Evolutionary conservation across 2,888 invertebrate genomes (phyloP).

Genomic region (Hypsopygia costalis): DNA sequence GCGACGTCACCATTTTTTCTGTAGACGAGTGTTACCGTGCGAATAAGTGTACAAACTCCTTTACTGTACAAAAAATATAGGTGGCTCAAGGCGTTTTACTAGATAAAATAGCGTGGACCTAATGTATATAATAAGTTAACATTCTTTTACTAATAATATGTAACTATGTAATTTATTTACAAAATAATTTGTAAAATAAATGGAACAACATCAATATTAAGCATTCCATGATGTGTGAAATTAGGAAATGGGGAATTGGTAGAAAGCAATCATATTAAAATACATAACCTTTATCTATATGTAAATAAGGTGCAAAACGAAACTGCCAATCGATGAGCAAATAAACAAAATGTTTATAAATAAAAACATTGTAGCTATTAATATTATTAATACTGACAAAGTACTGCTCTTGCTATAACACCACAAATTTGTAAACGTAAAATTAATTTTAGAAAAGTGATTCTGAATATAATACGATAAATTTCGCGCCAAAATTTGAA

Average conservation of each 20-base stretch:
- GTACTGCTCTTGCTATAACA: conserved; percentile 51
- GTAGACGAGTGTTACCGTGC: too few relatives aligned
- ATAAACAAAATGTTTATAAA: conserved; percentile 23
- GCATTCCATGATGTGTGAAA: conserved; percentile 63
- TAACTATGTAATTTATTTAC: conserved; percentile 24
- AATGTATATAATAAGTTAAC: conserved; percentile 37
- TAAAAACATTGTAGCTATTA: conserved; percentile 29
- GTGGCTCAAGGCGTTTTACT: conserved; percentile 38
- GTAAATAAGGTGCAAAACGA: conserved; percentile 48
- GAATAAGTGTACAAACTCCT: too few relatives aligned
- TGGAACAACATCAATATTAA: conserved; percentile 39
- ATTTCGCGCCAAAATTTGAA: neutral
- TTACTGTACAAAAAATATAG: conserved; percentile 19
- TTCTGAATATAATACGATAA: conserved; percentile 8
- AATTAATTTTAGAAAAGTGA: conserved; percentile 17
- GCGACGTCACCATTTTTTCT: too few relatives aligned
- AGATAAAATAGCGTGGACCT: conserved; percentile 33
- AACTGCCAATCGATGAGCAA: conserved; percentile 46
- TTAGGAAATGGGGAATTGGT: conserved; percentile 48
- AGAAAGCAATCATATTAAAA: conserved; percentile 27
- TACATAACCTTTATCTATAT: conserved; percentile 35
- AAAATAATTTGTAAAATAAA: conserved; percentile 27
- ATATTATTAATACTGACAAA: conserved; percentile 27
- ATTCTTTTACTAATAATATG: conserved; percentile 15
- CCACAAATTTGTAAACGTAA: conserved; percentile 36